phyloP scores from a whole-genome alignment of 2,888 invertebrate species.

The Machimus rusticus region DNA sequence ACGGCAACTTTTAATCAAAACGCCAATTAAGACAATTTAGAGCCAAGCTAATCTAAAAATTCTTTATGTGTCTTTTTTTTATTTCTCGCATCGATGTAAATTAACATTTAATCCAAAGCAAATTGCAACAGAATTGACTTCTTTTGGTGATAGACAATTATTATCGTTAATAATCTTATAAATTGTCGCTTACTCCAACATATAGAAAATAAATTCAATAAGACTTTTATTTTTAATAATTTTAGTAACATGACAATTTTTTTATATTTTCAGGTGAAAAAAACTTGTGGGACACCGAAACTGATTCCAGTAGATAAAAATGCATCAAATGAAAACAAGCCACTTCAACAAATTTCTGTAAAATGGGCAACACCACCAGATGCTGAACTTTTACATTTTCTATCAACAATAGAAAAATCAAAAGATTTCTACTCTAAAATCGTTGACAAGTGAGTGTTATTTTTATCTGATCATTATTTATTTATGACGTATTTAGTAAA shows the following conservation, averaged over 20 bases:
- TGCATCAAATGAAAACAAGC: slow-evolving; percentile 56
- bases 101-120: background rate
- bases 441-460: slow-evolving; percentile 70
- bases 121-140: background rate
- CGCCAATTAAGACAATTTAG: background rate
- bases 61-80: background rate
- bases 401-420: slow-evolving; percentile 72
- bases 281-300: slow-evolving; percentile 65
- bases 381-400: slow-evolving; percentile 70
- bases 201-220: background rate
- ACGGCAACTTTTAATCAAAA: background rate
- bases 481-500: too few relatives aligned
- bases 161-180: background rate
- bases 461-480: background rate
- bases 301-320: slow-evolving; percentile 56
- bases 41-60: background rate
- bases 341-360: slow-evolving; percentile 64
- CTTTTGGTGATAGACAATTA: background rate
- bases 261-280: slow-evolving; percentile 64
- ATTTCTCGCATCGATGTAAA: background rate
- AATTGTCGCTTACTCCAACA: background rate
- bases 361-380: slow-evolving; percentile 71
- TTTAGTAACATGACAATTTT: background rate
- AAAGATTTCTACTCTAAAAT: slow-evolving; percentile 85
- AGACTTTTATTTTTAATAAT: background rate